Base-by-base conservation (phyloP, 2,888 invertebrate species). In the Deroplatys truncata region DNA sequence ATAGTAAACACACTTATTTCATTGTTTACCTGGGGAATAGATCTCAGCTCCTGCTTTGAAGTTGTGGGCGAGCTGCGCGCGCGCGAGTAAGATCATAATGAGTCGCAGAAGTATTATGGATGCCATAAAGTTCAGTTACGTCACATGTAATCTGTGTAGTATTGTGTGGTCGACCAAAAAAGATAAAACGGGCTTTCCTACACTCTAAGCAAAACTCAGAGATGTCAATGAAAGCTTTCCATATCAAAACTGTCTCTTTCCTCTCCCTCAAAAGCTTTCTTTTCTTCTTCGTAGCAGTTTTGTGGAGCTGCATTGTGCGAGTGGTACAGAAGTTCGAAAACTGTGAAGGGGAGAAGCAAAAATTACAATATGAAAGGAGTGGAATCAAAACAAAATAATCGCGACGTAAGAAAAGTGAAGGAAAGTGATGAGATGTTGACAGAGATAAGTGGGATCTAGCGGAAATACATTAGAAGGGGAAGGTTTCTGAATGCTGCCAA, bases 391-490 rank as follows among this genome's bases (percentile, higher is more conserved):
- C 82, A 56, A 86, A 82, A 56, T 72, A 82, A 86, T 86, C 86
- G 28, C 25, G 72, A 86, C 56, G 56, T 72, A 72, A 72, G 56
- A 72, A 72, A 72, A 20, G 86, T 56, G 86, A 82, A 86, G 86
- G 86, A 86, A 86, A 86, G 56, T 86, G 86, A 86, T 82, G 86
- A 86, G 86, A 86, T 86, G 86, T 29, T 86, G 86, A 86, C 56
- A 82, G 43, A 85, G 85, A 85, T 85, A 85, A 85, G 85, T 85
- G 86, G 86, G 49, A 86, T 86, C 82, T 86, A 82, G 86, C 86
- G 86, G 86, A 86, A 86, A 86, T 29, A 86, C 86, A 86, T 86
- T 86, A 86, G 86, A 86, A 72, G 56, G 56, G 56, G 56, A 72
- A 72, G 56, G 7, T 72, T 72, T 72, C 56, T 72, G 56, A 72